Evolutionary conservation across 2,888 invertebrate species (phyloP), one percentile per base, ranked within the genome.

Genomic region (Synergus japonicus): DNA sequence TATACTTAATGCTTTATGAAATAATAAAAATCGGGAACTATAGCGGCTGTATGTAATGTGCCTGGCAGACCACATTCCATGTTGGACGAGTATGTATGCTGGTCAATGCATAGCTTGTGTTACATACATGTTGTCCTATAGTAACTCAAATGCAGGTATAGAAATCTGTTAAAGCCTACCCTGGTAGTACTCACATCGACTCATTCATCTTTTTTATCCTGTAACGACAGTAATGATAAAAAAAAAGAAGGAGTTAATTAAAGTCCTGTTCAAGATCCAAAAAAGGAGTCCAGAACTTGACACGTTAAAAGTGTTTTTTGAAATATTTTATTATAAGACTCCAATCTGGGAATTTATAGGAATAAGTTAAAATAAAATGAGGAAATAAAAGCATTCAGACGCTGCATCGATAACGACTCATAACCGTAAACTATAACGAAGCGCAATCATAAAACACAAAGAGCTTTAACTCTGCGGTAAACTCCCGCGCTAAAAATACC

Each of bases 61-160:
- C 86, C 87, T 85, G 87, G 88, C 90, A 87, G 91, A 90, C 91
- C 91, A 90, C 92, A 92, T 92, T 92, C 91, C 92, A 89, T 87
- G 87, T 90, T 88, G 86, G 87, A 89, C 88, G 88, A 89, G 88
- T 87, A 87, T 88, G 85, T 87, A 87, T 88, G 86, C 88, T 86
- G 87, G 87, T 85, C 87, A 86, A 88, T 87, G 85, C 88, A 87
- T 86, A 85, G 86, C 86, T 83, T 82, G 80, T 82, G 82, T 79
- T 82, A 82, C 81, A 83, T 81, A 80, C 84, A 82, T 83, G 83
- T 83, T 84, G 83, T 84, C 81, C 82, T 84, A 84, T 83, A 84
- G 83, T 83, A 84, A 84, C 82, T 84, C 82, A 82, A 83, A 79
- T 78, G 29, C 54, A 73, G 73, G 49, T 73, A 73, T 54, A 54